phyloP scores from a whole-genome alignment of 2,113 vertebrate genomes.

The Dasypus novemcinctus region DNA sequence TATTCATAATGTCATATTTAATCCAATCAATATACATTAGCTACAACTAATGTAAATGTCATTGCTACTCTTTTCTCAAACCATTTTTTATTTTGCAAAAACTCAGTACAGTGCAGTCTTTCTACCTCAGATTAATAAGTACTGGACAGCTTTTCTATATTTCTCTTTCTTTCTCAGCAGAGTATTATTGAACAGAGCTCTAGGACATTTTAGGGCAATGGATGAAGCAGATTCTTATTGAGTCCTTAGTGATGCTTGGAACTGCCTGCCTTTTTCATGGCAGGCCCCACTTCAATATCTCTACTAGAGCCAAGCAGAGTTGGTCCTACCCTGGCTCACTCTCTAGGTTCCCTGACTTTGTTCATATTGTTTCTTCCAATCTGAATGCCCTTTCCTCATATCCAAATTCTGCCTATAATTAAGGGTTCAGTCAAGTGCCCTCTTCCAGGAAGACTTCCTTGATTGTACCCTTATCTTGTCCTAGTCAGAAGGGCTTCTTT shows the following conservation, averaged over 20 bases:
- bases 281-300: not conserved
- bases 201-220: not conserved
- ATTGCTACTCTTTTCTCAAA: conserved; percentile 67
- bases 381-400: too few relatives aligned
- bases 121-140: conserved; percentile 55
- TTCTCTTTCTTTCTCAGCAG: conserved; percentile 45
- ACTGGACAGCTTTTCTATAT: conserved; percentile 52
- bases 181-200: conserved; percentile 55
- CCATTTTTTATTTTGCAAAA: conserved; percentile 67
- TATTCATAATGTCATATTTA: conserved; percentile 74
- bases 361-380: not conserved
- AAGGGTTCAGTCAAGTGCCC: not conserved
- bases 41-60: conserved; percentile 76
- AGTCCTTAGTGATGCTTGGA: not conserved
- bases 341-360: not conserved
- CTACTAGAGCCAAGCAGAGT: not conserved
- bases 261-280: not conserved
- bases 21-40: conserved; percentile 81
- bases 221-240: not conserved
- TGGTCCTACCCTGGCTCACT: not conserved
- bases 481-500: not conserved
- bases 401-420: not conserved
- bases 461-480: not conserved
- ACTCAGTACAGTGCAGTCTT: conserved; percentile 31
- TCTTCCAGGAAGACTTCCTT: not conserved